Percentiles rank a stretch among this genome's conserved stretches.
phyloP scores from a whole-genome alignment of 2,888 invertebrate genomes.

The Tachystola acroxantha region DNA sequence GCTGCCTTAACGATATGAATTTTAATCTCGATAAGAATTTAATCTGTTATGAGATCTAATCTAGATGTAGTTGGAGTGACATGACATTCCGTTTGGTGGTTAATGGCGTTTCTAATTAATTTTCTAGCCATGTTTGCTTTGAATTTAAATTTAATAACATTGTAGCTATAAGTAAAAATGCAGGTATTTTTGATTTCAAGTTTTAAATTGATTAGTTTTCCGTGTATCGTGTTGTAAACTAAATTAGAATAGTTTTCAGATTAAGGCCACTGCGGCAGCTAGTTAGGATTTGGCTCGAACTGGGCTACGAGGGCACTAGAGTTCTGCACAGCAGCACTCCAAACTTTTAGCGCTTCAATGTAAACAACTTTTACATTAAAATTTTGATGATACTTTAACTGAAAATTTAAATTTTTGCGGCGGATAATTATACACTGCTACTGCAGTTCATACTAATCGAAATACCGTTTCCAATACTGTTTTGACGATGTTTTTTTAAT shows the following conservation, averaged over 20 bases:
- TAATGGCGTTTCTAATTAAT: constrained; percentile 38
- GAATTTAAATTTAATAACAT: too few relatives aligned
- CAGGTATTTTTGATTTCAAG: too few relatives aligned
- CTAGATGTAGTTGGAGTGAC: constrained; percentile 41
- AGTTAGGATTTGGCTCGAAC: constrained; percentile 6
- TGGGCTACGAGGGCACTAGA: constrained; percentile 1
- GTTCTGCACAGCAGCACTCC: constrained; percentile 1
- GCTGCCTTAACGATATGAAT: constrained; percentile 26
- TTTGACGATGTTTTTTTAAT: background rate
- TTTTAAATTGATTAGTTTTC: too few relatives aligned
- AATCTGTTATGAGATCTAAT: constrained; percentile 44
- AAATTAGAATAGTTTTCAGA: constrained; percentile 26
- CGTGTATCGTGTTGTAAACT: constrained; percentile 1
- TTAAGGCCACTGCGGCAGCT: constrained; percentile 24
- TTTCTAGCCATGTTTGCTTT: constrained; percentile 15
- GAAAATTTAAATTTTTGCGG: too few relatives aligned
- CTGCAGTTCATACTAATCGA: background rate
- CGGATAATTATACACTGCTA: background rate
- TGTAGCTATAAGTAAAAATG: too few relatives aligned
- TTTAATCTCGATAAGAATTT: constrained; percentile 24
- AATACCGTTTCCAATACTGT: background rate
- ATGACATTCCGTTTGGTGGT: constrained; percentile 39
- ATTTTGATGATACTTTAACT: background rate
- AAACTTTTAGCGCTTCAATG: constrained; percentile 3
- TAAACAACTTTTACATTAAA: background rate